Conservation (phyloP, 1,140 invertebrate species). For the Magallana angulata region DNA sequence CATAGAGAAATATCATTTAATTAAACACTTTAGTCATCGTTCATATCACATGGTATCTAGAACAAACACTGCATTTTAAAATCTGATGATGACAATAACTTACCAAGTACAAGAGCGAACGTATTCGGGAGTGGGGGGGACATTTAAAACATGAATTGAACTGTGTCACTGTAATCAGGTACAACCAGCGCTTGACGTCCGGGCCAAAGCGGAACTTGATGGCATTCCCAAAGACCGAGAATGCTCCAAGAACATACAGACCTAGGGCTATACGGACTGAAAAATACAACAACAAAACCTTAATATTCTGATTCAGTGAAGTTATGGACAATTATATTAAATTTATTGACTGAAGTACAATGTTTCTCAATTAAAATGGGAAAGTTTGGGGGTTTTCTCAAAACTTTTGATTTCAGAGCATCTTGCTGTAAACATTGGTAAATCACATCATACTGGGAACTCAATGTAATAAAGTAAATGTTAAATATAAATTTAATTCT, state of each 20-base stretch:
- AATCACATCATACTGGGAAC: too few species aligned
- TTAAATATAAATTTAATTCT: too few species aligned
- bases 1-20: too few species aligned
- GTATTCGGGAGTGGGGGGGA: conserved; percentile 97
- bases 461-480: too few species aligned
- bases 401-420: too few species aligned
- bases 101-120: conserved; percentile 95
- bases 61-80: background rate
- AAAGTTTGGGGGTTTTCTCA: too few species aligned
- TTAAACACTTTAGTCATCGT: background rate
- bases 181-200: conserved; percentile 89
- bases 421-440: too few species aligned
- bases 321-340: too few species aligned
- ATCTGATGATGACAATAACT: conserved; percentile 66
- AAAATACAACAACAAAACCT: conserved; percentile 74
- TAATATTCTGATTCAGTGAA: too few species aligned
- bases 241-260: conserved; percentile 86
- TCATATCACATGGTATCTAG: background rate
- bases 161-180: conserved; percentile 92
- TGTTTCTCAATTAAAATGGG: too few species aligned
- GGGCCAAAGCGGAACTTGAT: conserved; percentile 86
- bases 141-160: conserved; percentile 98
- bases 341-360: too few species aligned
- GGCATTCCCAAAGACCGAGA: conserved; percentile 85
- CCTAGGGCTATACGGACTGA: conserved; percentile 91